Base-by-base conservation (phyloP, 2,888 invertebrate species). In the Drosophila eohydei region DNA sequence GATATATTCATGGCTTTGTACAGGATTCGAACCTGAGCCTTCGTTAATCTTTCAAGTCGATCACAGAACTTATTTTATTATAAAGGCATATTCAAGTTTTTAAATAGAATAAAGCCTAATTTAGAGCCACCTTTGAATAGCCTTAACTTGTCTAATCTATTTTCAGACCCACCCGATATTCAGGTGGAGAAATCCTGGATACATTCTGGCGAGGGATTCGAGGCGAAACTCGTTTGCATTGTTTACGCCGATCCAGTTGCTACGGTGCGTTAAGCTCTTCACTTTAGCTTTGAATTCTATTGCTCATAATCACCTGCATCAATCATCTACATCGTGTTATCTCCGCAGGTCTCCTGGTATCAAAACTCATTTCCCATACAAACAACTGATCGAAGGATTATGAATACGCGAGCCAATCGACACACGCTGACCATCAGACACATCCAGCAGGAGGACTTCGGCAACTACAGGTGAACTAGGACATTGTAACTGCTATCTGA, bases 151-250 rank as follows among this genome's bases (percentile, higher is more conserved):
- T 21, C 6, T 30, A 30, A 30, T 30, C 6, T 30, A 0, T 3
- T 48, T 32, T 0, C 93, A 95, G 95, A 95, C 92, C 95, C 95
- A 0, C 95, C 95, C 4, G 95, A 95, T 91, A 95, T 95, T 77
- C 95, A 95, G 60, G 95, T 95, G 84, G 95, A 95, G 91, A 93
- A 95, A 59, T 95, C 95, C 9, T 95, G 95, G 95, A 94, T 95
- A 56, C 95, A 95, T 91, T 95, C 95, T 0, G 95, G 95, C 0
- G 95, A 95, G 84, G 95, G 95, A 0, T 95, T 95, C 91, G 93
- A 95, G 75, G 95, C 95, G 3, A 95, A 95, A 81, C 93, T 95
- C 40, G 94, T 95, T 34, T 95, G 95, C 89, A 95, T 95, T 44
- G 95, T 95, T 12, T 94, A 95, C 44, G 95, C 95, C 3, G 95